Evolutionary conservation across 2,113 vertebrate species (phyloP).

Genomic region (Chaetorhynchus papuensis): DNA sequence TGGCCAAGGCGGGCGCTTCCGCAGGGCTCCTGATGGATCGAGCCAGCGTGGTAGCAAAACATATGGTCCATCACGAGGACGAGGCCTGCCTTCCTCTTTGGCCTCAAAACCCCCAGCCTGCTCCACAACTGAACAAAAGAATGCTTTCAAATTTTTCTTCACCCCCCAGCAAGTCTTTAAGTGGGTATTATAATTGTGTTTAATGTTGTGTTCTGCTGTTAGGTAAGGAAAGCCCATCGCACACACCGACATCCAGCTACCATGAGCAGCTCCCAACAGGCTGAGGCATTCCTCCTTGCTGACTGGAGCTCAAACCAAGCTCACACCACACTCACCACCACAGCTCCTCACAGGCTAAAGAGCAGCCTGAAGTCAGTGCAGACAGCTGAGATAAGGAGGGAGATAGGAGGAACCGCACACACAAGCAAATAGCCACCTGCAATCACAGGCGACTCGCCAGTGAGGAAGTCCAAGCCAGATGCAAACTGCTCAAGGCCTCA

Average conservation of each 20-base stretch:
- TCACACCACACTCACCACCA: not conserved
- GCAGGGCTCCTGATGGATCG: not conserved
- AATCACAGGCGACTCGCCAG: not conserved
- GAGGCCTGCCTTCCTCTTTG: not conserved
- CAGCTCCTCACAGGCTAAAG: not conserved
- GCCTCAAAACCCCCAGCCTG: not conserved
- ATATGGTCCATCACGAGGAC: not conserved
- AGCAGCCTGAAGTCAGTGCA: not conserved
- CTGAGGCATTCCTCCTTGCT: not conserved
- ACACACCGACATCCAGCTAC: accelerated
- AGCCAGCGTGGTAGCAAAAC: not conserved
- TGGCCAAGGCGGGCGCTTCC: not conserved
- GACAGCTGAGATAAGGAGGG: not conserved
- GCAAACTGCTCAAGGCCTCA: not conserved
- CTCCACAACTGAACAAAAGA: not conserved
- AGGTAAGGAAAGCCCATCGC: not conserved
- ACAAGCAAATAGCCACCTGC: not conserved
- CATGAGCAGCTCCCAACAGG: accelerated
- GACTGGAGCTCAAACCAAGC: not conserved
- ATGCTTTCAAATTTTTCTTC: not conserved
- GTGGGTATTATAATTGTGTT: not conserved
- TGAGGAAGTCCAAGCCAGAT: not conserved
- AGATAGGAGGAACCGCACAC: not conserved
- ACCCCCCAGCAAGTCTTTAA: not conserved
- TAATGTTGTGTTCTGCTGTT: not conserved